Conservation (phyloP, 2,888 invertebrate species). For the Julus scanicus region DNA sequence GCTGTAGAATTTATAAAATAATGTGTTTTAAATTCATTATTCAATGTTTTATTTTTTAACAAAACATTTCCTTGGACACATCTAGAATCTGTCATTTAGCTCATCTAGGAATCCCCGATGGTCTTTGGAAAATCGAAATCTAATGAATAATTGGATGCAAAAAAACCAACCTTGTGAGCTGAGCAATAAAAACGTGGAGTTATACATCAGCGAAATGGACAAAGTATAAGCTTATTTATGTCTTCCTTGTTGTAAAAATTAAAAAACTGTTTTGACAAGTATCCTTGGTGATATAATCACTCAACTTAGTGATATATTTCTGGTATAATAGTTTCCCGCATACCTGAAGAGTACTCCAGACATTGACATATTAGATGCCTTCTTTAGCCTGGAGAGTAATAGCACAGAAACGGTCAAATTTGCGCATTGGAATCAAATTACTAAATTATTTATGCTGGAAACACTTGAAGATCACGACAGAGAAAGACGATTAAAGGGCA, state of each 20-base stretch:
- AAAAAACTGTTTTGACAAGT: neutral
- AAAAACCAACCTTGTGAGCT: neutral
- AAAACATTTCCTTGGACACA: neutral
- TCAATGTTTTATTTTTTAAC: neutral
- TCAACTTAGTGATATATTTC: neutral
- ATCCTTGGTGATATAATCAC: neutral
- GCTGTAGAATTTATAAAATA: neutral
- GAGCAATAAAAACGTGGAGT: neutral
- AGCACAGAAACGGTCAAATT: conserved; percentile 53
- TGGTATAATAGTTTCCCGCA: neutral
- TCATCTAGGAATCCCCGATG: neutral
- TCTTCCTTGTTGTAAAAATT: neutral
- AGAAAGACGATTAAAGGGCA: conserved; percentile 15
- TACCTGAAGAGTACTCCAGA: conserved; percentile 1
- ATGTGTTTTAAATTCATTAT: neutral
- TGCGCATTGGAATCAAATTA: conserved; percentile 54
- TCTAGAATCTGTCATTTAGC: neutral
- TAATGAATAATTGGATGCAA: neutral
- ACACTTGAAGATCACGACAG: conserved; percentile 12
- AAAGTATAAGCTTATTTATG: neutral
- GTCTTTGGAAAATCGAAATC: neutral
- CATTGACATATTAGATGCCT: conserved; percentile 52
- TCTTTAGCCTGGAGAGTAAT: conserved; percentile 16
- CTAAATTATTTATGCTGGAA: conserved; percentile 48
- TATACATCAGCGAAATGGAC: neutral